Evolutionary conservation across 2,113 vertebrate genomes (phyloP), one percentile per base, ranked within the genome.

Genomic region (Struthidea cinerea): DNA sequence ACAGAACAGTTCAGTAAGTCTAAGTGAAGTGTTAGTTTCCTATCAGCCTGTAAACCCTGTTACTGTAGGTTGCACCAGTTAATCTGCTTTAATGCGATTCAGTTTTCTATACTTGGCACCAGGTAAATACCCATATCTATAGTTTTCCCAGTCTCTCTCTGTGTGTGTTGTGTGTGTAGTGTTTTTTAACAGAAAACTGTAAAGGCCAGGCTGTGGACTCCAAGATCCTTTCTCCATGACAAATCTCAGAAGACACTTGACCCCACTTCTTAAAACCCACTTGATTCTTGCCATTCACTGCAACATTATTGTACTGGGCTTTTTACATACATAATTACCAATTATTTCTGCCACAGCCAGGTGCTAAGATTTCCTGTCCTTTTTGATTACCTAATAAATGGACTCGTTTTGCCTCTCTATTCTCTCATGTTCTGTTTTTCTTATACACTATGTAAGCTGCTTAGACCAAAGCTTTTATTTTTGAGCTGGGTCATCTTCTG

Each of bases 71-170:
- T 75, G 56, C 49, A 37, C 73, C 60, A 73, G n/a, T 87, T 95
- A 93, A 95, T 94, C 95, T 84, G 50, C 52, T 92, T 70, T 94
- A 92, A 94, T 81, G 86, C 8, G 84, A 92, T 95, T 73, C 47
- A 8, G 61, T 65, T 92, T 95, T 73, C 94, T 96, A 79, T 95
- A 93, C 41, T 94, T 94, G 61, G 89, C 57, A 61, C n/a, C 52
- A 84, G 84, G 59, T 92, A 92, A 90, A 93, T 86, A 71, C 57
- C 28, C 64, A 14, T 71, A 67, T 65, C 57, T 82, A 0, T 53
- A 64, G 49, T 64, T 89, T 71, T 41, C 56, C 13, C 26, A 18
- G 20, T 44, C 26, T 71, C 10, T 76, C 7, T 53, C 15, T 1
- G 3, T 53, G 4, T 35, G 9, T 53, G 55, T 42, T 83, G 30